Percentiles rank a stretch among this genome's conserved stretches.
Evolutionary conservation across 2,113 vertebrate genomes (phyloP).

Genomic region (Larimichthys polyactis): DNA sequence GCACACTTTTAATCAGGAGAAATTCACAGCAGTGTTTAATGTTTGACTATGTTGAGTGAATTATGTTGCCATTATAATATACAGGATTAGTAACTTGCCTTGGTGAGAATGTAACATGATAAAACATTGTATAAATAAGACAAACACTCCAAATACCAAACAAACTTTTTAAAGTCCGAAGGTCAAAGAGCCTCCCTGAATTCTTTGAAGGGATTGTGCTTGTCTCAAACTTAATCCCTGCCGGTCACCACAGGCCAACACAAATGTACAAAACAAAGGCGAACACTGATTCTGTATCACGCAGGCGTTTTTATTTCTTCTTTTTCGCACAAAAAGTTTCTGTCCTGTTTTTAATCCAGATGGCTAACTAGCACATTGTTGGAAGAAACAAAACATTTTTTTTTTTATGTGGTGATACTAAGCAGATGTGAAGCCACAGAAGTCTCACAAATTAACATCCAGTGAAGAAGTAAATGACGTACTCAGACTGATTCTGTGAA

Average conservation of each 20-base stretch:
- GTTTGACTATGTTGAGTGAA: neutral
- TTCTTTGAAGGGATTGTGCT: neutral
- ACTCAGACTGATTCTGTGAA: neutral
- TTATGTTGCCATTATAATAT: neutral
- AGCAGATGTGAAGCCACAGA: neutral
- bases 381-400: constrained; percentile 6
- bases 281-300: neutral
- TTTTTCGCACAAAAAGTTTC: neutral
- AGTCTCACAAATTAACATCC: neutral
- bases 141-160: neutral
- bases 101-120: no score
- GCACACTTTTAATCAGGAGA: neutral
- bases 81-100: no score
- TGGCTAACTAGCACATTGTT: neutral
- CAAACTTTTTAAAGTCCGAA: neutral
- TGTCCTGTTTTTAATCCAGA: neutral
- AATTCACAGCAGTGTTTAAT: neutral
- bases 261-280: neutral
- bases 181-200: neutral
- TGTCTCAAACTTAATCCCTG: neutral
- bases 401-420: neutral
- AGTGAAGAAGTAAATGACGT: neutral
- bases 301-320: neutral
- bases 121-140: neutral
- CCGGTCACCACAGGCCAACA: neutral